Evolutionary conservation across 1,140 invertebrate species (phyloP).

Genomic region (Sinonovacula constricta): DNA sequence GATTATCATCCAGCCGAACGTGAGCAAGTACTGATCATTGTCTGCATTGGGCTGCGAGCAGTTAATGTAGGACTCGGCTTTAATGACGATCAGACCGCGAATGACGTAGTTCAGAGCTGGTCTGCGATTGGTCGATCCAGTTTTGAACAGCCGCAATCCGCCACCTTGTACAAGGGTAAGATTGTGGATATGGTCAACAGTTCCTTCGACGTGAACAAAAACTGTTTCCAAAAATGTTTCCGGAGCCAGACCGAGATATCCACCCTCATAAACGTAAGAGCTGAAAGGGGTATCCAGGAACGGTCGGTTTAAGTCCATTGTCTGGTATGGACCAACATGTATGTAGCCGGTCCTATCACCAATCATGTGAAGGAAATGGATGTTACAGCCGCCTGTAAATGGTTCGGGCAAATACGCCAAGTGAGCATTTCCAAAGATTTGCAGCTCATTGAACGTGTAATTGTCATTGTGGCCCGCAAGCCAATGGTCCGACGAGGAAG

Average conservation of each 20-base stretch:
- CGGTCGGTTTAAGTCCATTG: conserved; percentile 61
- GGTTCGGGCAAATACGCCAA: conserved; percentile 62
- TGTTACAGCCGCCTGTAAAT: conserved; percentile 50
- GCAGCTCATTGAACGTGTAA: conserved; percentile 66
- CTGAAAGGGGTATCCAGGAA: conserved; percentile 70
- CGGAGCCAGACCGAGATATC: conserved; percentile 68
- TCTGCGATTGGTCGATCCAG: conserved; percentile 63
- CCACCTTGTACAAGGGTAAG: conserved; percentile 65
- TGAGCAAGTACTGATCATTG: conserved; percentile 58
- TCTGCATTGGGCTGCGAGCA: conserved; percentile 65
- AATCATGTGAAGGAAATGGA: conserved; percentile 70
- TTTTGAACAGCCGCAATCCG: conserved; percentile 60
- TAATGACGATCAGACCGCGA: conserved; percentile 64
- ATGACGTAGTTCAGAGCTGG: conserved; percentile 59
- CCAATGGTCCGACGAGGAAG: conserved; percentile 57
- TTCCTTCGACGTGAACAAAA: conserved; percentile 67
- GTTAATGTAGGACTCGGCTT: conserved; percentile 66
- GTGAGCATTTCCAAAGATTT: conserved; percentile 70
- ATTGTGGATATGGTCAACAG: conserved; percentile 67
- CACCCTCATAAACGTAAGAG: conserved; percentile 65
- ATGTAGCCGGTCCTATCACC: conserved; percentile 66
- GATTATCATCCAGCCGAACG: conserved; percentile 60
- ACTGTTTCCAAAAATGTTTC: conserved; percentile 66
- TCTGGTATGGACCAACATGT: conserved; percentile 66
- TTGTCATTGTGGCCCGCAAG: conserved; percentile 58